phyloP scores from a whole-genome alignment of 1,140 invertebrate genomes.

The Tribolium madens region DNA sequence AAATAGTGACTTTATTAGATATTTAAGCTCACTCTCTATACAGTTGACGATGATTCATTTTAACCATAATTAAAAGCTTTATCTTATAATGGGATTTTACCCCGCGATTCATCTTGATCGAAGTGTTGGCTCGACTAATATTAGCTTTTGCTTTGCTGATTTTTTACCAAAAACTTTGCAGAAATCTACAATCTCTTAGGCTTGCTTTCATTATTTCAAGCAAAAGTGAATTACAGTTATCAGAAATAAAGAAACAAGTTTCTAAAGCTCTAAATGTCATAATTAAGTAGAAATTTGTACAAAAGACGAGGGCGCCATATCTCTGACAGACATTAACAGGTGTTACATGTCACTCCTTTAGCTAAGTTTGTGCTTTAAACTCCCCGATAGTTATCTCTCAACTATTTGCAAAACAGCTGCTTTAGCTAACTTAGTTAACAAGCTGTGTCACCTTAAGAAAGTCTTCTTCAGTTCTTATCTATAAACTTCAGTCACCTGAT shows the following conservation, averaged over 20 bases:
- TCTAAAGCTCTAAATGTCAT: not conserved
- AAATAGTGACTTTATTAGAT: constrained; percentile 46
- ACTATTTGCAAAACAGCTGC: constrained; percentile 50
- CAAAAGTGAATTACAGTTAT: no score
- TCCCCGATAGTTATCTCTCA: constrained; percentile 39
- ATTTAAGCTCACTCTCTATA: constrained; percentile 42
- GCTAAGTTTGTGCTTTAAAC: constrained; percentile 21
- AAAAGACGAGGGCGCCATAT: constrained; percentile 11
- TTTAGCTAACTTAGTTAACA: constrained; percentile 47
- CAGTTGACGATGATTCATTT: constrained; percentile 39
- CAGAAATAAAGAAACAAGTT: no score
- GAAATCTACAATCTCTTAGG: not conserved
- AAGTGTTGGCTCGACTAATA: not conserved
- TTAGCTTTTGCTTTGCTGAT: not conserved
- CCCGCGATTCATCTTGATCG: not conserved
- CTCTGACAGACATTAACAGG: constrained; percentile 41
- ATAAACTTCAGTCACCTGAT: constrained; percentile 17
- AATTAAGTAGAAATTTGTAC: constrained; percentile 7
- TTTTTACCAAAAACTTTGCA: constrained; percentile 6
- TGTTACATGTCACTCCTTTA: constrained; percentile 38
- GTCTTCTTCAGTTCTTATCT: constrained; percentile 16
- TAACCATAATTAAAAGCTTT: constrained; percentile 47
- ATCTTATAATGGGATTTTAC: constrained; percentile 40
- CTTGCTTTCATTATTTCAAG: not conserved
- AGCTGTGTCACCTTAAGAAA: constrained; percentile 39